phyloP scores from a whole-genome alignment of 2,888 invertebrate genomes.

The Sinhomidia bicolor region DNA sequence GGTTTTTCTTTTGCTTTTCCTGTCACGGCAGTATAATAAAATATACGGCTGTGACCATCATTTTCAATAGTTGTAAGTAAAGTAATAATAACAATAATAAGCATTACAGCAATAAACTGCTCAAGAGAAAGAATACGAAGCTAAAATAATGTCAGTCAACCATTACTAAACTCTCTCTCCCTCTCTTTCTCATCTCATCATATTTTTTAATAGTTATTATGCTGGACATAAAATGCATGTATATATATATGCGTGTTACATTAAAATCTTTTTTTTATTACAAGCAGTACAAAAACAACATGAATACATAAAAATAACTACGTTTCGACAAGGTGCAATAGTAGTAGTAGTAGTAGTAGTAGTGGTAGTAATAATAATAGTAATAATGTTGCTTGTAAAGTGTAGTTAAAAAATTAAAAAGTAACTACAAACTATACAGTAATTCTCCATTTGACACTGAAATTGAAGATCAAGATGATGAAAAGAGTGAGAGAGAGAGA shows the following conservation, averaged over 20 bases:
- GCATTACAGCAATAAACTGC: neutral
- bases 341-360: no score
- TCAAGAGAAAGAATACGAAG: neutral
- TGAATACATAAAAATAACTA: slow-evolving; percentile 28
- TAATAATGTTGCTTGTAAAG: neutral
- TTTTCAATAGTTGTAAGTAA: neutral
- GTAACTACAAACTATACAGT: slow-evolving; percentile 26
- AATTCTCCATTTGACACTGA: slow-evolving; percentile 7
- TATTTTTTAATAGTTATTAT: slow-evolving; percentile 8
- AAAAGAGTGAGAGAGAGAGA: no score
- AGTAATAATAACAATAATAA: neutral
- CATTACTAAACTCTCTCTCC: neutral
- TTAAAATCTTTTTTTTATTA: neutral
- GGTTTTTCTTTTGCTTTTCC: neutral
- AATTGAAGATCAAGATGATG: neutral
- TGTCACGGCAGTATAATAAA: no score
- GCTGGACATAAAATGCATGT: slow-evolving; percentile 23
- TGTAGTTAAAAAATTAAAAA: slow-evolving; percentile 15
- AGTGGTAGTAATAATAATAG: neutral
- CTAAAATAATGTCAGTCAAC: slow-evolving; percentile 13
- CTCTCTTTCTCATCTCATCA: no score
- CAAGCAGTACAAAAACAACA: neutral
- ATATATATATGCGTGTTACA: neutral
- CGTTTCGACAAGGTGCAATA: slow-evolving; percentile 24
- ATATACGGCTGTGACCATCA: neutral